phyloP scores from a whole-genome alignment of 1,140 invertebrate species.

The Drosophila pectinifera region DNA sequence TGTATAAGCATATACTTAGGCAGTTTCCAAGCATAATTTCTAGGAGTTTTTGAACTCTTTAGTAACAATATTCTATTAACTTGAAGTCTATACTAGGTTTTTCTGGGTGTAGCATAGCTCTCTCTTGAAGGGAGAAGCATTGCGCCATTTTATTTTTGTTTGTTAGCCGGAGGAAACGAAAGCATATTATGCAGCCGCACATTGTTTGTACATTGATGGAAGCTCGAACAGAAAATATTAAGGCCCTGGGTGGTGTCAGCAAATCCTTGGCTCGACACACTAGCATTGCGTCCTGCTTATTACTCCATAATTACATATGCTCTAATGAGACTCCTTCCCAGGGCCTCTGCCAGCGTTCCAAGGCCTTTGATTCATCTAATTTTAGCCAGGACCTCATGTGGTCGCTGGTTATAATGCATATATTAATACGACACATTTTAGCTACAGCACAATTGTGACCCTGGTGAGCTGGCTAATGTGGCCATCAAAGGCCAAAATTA shows the following conservation, averaged over 20 bases:
- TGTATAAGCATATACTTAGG: no score
- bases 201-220: slow-evolving; percentile 59
- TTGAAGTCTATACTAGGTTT: background rate
- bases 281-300: slow-evolving; percentile 29
- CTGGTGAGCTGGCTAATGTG: slow-evolving; percentile 49
- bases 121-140: slow-evolving; percentile 50
- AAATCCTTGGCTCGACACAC: slow-evolving; percentile 29
- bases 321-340: slow-evolving; percentile 40
- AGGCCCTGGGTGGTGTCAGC: slow-evolving; percentile 13
- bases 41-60: background rate
- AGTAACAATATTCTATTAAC: no score
- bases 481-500: slow-evolving; percentile 72
- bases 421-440: slow-evolving; percentile 46
- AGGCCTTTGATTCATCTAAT: slow-evolving; percentile 51
- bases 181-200: slow-evolving; percentile 74
- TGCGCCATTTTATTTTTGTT: slow-evolving; percentile 63
- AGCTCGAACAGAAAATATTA: slow-evolving; percentile 25
- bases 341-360: slow-evolving; percentile 6
- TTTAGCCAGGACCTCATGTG: slow-evolving; percentile 64
- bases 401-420: slow-evolving; percentile 24
- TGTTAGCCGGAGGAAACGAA: slow-evolving; percentile 61
- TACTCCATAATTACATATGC: slow-evolving; percentile 52
- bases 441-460: slow-evolving; percentile 51
- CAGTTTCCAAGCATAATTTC: background rate
- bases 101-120: slow-evolving; percentile 10